phyloP scores from a whole-genome alignment of 2,888 invertebrate genomes.

The Morpho helenor region DNA sequence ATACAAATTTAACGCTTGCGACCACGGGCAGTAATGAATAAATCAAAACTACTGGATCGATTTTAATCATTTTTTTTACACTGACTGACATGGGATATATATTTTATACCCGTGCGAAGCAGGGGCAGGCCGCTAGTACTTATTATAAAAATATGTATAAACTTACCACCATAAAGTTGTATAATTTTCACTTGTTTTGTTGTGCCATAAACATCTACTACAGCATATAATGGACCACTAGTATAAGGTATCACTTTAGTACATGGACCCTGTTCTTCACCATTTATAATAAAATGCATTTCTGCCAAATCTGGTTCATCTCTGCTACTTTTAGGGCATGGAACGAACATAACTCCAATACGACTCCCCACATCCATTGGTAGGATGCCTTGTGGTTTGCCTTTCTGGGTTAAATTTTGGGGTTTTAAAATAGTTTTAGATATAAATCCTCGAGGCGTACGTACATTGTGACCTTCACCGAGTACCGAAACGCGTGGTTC shows the following conservation, averaged over 20 bases:
- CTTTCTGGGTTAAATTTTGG: constrained; percentile 70
- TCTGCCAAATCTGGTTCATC: constrained; percentile 87
- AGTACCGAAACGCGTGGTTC: constrained; percentile 62
- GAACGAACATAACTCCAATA: constrained; percentile 94
- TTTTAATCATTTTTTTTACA: too few relatives aligned
- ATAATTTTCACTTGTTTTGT: constrained; percentile 97
- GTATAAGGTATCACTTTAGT: constrained; percentile 92
- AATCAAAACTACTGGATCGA: too few relatives aligned
- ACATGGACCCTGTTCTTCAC: constrained; percentile 95
- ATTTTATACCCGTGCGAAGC: too few relatives aligned
- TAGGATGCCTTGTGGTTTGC: constrained; percentile 81
- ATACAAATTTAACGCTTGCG: too few relatives aligned
- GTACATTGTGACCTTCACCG: constrained; percentile 64
- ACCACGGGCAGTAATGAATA: too few relatives aligned
- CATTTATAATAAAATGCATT: constrained; percentile 98
- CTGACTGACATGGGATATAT: too few relatives aligned
- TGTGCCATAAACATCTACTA: constrained; percentile 97
- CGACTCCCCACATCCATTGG: constrained; percentile 95
- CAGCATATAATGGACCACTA: constrained; percentile 91
- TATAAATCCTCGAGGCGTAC: constrained; percentile 66
- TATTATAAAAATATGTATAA: not conserved
- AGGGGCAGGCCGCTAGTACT: too few relatives aligned
- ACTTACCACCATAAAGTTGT: constrained; percentile 92
- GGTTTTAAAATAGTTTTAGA: constrained; percentile 85
- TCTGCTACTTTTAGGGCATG: constrained; percentile 76